A percentile compares a stretch with the other conserved stretches of the same genome.
Conservation (phyloP, 2,113 vertebrate species). For the Ascaphus truei region DNA sequence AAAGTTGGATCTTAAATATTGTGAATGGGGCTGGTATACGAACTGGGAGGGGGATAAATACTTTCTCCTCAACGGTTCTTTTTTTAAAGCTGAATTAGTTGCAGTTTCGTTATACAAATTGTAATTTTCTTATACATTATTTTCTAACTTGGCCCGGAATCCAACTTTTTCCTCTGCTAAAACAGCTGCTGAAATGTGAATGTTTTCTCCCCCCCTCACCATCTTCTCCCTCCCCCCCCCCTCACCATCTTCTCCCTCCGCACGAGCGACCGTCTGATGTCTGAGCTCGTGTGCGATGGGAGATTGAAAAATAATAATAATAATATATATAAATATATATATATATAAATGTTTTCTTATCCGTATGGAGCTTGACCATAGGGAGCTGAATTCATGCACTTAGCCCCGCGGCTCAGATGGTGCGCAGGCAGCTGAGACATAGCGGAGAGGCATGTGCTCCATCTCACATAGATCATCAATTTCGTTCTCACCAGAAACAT, state of each 20-base stretch:
- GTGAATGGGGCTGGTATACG: no score
- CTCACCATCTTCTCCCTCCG: fast-evolving
- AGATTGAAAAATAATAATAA: conserved; percentile 37
- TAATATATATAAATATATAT: no score
- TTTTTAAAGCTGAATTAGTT: not conserved
- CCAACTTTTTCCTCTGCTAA: not conserved
- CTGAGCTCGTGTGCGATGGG: not conserved
- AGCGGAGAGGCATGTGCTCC: conserved; percentile 58
- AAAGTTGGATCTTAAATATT: no score
- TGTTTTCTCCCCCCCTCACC: not conserved
- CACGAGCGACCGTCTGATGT: conserved; percentile 32
- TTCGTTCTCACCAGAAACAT: conserved; percentile 73
- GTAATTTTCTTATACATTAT: no score
- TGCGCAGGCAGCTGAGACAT: conserved; percentile 50
- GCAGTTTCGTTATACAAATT: no score
- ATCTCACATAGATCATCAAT: conserved; percentile 72
- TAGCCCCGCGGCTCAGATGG: conserved; percentile 52
- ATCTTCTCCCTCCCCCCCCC: not conserved
- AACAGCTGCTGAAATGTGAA: conserved; percentile 12
- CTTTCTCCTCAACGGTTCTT: not conserved
- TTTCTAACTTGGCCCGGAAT: not conserved
- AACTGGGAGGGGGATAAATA: not conserved
- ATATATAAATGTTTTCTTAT: conserved; percentile 47
- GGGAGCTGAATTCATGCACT: conserved; percentile 37
- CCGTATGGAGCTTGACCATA: not conserved